Percentiles rank a stretch among this genome's conserved stretches.
phyloP scores from a whole-genome alignment of 2,888 invertebrate genomes.

The Heteropelma amictum region DNA sequence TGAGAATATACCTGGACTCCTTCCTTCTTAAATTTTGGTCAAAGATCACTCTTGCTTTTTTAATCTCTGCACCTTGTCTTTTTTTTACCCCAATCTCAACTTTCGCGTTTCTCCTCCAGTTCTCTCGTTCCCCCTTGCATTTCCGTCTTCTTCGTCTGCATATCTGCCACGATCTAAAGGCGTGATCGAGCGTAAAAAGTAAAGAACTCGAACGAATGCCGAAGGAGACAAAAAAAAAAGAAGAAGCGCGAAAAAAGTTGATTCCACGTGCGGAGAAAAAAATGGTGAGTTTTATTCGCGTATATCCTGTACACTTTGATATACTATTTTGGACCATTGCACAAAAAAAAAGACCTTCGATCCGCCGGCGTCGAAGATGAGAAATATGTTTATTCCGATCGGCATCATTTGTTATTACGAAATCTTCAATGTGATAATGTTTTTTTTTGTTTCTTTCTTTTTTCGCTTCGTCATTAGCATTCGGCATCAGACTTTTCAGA shows the following conservation, averaged over 20 bases:
- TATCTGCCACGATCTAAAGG: background rate
- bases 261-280: background rate
- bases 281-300: background rate
- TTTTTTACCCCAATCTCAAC: background rate
- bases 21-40: conserved; percentile 33
- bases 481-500: too few species aligned
- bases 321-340: background rate
- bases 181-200: conserved; percentile 5
- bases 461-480: too few species aligned
- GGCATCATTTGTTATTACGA: background rate
- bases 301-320: background rate
- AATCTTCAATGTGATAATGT: too few species aligned
- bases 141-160: conserved; percentile 13
- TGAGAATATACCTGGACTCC: conserved; percentile 29
- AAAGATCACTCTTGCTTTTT: background rate
- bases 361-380: background rate
- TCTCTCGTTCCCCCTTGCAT: conserved; percentile 7
- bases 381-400: background rate
- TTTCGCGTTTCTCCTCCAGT: background rate
- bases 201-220: background rate
- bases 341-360: background rate
- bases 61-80: background rate
- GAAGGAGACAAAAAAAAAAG: background rate
- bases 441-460: conserved; percentile 3
- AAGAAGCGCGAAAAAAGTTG: background rate